Percentiles rank a stretch among this genome's conserved stretches.
phyloP scores from a whole-genome alignment of 2,797 vertebrate genomes.

The Coilia nasus region DNA sequence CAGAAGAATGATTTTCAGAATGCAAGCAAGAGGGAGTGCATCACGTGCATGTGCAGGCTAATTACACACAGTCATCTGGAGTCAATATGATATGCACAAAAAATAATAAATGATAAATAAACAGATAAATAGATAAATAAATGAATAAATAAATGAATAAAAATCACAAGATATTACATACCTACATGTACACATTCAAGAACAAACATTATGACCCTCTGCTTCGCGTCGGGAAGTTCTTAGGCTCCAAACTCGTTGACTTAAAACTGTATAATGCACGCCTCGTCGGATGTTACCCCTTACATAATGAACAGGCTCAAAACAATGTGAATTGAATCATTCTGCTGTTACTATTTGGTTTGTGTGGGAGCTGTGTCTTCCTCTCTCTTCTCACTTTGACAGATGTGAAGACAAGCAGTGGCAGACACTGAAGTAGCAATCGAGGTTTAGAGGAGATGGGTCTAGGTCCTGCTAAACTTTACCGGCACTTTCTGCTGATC shows the following conservation, averaged over 20 bases:
- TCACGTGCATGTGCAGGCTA: neutral
- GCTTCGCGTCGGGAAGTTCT: too few relatives aligned
- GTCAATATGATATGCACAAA: neutral
- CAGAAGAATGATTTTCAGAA: neutral
- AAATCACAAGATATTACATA: neutral
- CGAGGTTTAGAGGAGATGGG: neutral
- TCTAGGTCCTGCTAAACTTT: neutral
- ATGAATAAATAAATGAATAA: neutral
- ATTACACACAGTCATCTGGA: neutral
- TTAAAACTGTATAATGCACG: too few relatives aligned
- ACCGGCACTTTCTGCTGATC: neutral
- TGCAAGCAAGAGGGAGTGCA: neutral
- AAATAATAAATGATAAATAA: neutral
- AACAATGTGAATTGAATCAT: slow-evolving; percentile 72
- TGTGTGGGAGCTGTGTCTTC: neutral
- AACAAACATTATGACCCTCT: neutral
- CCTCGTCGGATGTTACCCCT: too few relatives aligned
- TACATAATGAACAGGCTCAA: too few relatives aligned
- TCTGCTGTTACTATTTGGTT: slow-evolving; percentile 63
- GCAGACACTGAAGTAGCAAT: neutral
- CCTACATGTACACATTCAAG: neutral
- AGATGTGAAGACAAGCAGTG: too few relatives aligned
- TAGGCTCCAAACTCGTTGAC: too few relatives aligned
- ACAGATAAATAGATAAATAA: neutral
- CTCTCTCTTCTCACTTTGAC: neutral